phyloP scores from a whole-genome alignment of 2,797 vertebrate species.

The Poecile montanus region DNA sequence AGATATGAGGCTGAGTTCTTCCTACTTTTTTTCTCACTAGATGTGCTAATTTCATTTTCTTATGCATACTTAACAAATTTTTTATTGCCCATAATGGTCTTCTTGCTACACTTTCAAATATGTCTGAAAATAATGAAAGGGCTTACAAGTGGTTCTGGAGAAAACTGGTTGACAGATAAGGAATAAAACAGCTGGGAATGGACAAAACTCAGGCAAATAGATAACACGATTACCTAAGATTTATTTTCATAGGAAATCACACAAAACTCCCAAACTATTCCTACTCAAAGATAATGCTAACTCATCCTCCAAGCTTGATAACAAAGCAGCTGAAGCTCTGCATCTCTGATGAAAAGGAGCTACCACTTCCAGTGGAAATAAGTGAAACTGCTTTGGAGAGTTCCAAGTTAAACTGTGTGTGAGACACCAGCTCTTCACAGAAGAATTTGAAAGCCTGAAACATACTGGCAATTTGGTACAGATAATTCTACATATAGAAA shows the following conservation, averaged over 20 bases:
- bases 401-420: neutral
- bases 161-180: neutral
- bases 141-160: neutral
- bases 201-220: neutral
- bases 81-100: neutral
- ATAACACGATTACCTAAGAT: neutral
- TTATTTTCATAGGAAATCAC: neutral
- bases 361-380: neutral
- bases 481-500: neutral
- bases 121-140: neutral
- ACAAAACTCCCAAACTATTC: rapidly evolving
- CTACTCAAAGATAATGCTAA: neutral
- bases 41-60: neutral
- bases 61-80: neutral
- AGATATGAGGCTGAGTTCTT: neutral
- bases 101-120: neutral
- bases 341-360: neutral
- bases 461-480: neutral
- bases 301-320: neutral
- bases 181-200: neutral
- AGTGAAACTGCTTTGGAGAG: neutral
- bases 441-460: neutral
- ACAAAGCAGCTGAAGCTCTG: neutral
- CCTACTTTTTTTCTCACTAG: neutral
- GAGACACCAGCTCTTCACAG: neutral